Conservation (phyloP, 2,113 vertebrate species). For the Fregetta grallaria region DNA sequence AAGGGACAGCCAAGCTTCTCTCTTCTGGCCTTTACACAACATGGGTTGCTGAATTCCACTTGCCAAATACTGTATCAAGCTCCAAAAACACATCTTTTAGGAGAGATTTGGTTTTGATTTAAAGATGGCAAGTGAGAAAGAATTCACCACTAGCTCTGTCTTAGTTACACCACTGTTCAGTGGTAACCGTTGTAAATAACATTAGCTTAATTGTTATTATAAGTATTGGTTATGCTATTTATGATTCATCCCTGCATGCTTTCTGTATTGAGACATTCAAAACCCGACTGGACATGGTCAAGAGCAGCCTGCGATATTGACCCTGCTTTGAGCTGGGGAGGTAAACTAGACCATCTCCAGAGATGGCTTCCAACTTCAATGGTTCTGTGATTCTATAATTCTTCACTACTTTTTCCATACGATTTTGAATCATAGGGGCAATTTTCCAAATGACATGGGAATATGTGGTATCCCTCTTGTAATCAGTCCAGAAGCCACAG, state of each 20-base stretch:
- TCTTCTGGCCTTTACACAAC: background rate
- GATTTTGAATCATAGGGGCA: background rate
- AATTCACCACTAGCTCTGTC: background rate
- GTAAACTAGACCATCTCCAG: background rate
- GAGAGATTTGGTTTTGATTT: background rate
- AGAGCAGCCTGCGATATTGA: background rate
- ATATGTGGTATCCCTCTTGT: background rate
- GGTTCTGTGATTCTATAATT: background rate
- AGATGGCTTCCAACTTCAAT: background rate
- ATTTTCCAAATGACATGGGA: background rate
- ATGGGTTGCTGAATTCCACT: background rate
- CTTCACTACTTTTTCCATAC: background rate
- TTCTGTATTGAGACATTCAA: background rate
- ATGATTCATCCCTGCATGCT: background rate
- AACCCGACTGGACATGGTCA: rapidly evolving
- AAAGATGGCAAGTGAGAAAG: background rate
- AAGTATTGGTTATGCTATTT: background rate
- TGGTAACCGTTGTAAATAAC: background rate
- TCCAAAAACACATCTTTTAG: background rate
- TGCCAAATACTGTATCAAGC: background rate
- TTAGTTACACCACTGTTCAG: background rate
- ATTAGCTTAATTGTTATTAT: background rate
- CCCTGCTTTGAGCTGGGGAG: background rate
- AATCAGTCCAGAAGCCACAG: background rate
- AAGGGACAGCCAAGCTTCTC: background rate